These are phyloP conservation scores for Brachypteracias leptosomus DNA, from an alignment of 2,113 vertebrate species.

Conservation along the genomic window DNA sequence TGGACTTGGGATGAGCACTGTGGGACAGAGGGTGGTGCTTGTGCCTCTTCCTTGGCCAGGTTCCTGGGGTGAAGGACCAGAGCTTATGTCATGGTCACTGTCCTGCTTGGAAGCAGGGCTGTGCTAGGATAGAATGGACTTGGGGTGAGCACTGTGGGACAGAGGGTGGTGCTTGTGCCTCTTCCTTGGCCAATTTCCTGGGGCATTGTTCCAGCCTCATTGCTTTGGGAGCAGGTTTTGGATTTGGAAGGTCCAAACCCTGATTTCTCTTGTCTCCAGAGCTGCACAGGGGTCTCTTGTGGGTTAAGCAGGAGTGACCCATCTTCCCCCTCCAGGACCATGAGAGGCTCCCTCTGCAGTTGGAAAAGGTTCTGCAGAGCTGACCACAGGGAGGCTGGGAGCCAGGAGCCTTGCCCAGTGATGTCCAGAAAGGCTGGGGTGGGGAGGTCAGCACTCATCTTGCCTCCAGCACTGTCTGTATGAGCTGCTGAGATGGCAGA, in stretches of 20 bases:
- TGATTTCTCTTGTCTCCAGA: background rate
- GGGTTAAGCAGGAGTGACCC: background rate
- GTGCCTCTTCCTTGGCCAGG: background rate
- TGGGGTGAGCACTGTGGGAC: background rate
- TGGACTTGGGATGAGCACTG: background rate
- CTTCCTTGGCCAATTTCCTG: background rate
- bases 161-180: background rate
- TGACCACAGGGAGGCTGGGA: background rate
- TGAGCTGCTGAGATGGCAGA: background rate
- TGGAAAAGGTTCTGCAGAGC: background rate
- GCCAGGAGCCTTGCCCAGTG: background rate
- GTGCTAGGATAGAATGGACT: background rate
- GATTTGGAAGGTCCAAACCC: background rate
- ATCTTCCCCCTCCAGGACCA: background rate
- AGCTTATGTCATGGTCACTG: rapidly evolving
- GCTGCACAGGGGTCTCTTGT: background rate
- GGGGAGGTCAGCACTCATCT: background rate
- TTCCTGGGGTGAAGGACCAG: background rate
- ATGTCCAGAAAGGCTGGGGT: background rate
- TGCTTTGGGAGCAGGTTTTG: background rate
- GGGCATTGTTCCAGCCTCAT: background rate
- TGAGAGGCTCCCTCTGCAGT: background rate
- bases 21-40: background rate
- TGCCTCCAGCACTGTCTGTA: background rate
- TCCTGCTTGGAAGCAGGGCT: background rate